Percentiles rank a stretch among this genome's conserved stretches.
Conservation (phyloP, 64 coral and sea anemone species). For the Orbicella faveolata region DNA sequence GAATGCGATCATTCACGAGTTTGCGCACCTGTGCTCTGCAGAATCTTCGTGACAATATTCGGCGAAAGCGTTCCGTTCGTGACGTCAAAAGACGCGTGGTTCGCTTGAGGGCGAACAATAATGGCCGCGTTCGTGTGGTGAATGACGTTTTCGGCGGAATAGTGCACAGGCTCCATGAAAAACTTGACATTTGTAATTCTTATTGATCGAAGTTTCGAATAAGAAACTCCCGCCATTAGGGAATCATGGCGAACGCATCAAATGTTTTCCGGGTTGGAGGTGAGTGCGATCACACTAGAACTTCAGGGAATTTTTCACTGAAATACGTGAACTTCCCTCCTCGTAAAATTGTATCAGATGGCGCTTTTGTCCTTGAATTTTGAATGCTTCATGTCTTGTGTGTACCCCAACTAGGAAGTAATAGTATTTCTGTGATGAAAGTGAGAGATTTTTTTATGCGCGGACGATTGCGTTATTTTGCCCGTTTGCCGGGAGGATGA, state of each 20-base stretch:
- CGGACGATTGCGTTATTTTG: conserved; percentile 89
- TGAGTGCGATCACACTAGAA: conserved; percentile 81
- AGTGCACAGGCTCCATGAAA: conserved; percentile 85
- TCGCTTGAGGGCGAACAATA: conserved; percentile 84
- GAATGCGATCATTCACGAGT: conserved; percentile 65
- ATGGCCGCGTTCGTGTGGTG: conserved; percentile 79
- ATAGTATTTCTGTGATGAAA: conserved; percentile 33
- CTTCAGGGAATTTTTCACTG: conserved; percentile 48
- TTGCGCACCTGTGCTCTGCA: conserved; percentile 37
- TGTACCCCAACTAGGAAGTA: background rate
- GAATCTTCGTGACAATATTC: conserved; percentile 23
- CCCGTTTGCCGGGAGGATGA: conserved; percentile 58
- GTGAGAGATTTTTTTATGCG: conserved; percentile 40
- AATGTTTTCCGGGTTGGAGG: conserved; percentile 99
- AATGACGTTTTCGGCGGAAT: conserved; percentile 96
- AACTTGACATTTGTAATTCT: conserved; percentile 78
- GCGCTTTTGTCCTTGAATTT: background rate
- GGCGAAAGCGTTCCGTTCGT: conserved; percentile 32
- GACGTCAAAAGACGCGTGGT: conserved; percentile 91
- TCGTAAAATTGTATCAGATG: background rate
- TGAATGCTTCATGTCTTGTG: background rate
- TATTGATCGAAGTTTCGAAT: conserved; percentile 79
- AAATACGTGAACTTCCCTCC: conserved; percentile 53
- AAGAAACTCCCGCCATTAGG: conserved; percentile 65
- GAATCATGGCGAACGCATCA: conserved; percentile 91